A percentile compares a stretch with the other conserved stretches of the same genome.
Conservation (phyloP, 2,113 vertebrate genomes). For the Festucalex cinctus region DNA sequence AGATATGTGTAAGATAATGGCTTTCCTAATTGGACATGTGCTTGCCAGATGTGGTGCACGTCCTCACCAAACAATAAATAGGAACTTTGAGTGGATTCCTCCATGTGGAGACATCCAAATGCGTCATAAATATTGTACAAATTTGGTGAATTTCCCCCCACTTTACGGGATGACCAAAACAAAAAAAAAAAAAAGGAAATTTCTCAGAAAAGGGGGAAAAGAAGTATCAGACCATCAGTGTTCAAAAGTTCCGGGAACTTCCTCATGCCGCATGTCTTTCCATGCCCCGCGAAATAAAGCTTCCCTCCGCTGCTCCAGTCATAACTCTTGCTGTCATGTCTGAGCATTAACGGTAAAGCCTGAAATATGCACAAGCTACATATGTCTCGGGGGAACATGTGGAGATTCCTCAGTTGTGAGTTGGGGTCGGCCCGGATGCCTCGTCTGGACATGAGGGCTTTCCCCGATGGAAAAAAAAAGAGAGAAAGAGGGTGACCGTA, state of each 20-base stretch:
- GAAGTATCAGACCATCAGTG: slow-evolving; percentile 26
- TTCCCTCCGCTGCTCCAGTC: slow-evolving; percentile 32
- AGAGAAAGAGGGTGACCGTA: background rate
- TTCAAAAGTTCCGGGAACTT: slow-evolving; percentile 55
- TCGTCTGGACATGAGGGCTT: slow-evolving; percentile 20
- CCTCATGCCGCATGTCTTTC: slow-evolving; percentile 30
- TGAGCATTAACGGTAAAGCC: slow-evolving; percentile 57
- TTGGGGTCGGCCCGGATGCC: slow-evolving; percentile 8
- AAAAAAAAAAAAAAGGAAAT: slow-evolving; percentile 9
- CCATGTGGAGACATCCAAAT: background rate
- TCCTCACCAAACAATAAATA: slow-evolving; percentile 11
- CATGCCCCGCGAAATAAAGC: slow-evolving; percentile 33
- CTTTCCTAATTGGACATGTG: slow-evolving; percentile 20
- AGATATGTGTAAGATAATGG: background rate
- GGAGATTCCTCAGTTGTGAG: slow-evolving; percentile 21
- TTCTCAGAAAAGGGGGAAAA: slow-evolving; percentile 46
- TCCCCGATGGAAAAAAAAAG: slow-evolving; percentile 1
- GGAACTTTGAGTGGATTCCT: slow-evolving; percentile 17
- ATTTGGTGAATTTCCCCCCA: slow-evolving; percentile 51
- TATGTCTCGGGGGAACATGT: slow-evolving; percentile 24
- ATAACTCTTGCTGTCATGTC: slow-evolving; percentile 57
- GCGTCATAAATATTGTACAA: slow-evolving; percentile 44
- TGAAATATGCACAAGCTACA: slow-evolving; percentile 22
- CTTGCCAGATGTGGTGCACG: slow-evolving; percentile 26
- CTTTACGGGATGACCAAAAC: slow-evolving; percentile 11